Percentiles rank a stretch among this genome's conserved stretches.
Conservation (phyloP, 2,888 invertebrate genomes). For the Pediacus dermestoides region DNA sequence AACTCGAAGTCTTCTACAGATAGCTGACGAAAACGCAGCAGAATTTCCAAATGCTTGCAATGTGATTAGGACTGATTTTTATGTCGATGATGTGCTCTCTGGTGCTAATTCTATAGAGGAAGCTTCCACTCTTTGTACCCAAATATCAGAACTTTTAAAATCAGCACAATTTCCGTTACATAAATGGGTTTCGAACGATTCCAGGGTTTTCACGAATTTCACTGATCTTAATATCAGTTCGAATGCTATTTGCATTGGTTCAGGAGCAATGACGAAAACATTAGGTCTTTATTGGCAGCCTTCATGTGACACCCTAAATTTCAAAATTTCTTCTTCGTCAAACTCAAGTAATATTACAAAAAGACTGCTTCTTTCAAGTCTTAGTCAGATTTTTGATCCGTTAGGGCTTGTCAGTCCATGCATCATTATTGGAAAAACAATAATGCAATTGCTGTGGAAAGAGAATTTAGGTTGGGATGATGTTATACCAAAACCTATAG, state of each 20-base stretch:
- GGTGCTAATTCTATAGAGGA: too few species aligned
- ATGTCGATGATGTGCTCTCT: too few species aligned
- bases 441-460: conserved; percentile 7
- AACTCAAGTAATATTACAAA: conserved; percentile 10
- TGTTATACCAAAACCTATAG: conserved; percentile 7
- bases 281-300: conserved; percentile 13
- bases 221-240: not conserved
- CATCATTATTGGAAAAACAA: conserved; percentile 13
- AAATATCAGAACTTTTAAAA: conserved; percentile 1
- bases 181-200: too few species aligned
- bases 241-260: too few species aligned
- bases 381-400: conserved; percentile 17
- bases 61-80: too few species aligned
- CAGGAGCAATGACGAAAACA: conserved; percentile 9
- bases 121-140: not conserved
- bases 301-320: conserved; percentile 4
- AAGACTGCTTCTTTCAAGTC: conserved; percentile 10
- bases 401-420: conserved; percentile 16
- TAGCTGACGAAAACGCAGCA: too few species aligned
- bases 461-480: conserved; percentile 19
- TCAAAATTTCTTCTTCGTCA: not conserved
- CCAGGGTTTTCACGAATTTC: not conserved
- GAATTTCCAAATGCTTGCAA: too few species aligned
- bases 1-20: too few species aligned
- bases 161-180: too few species aligned